A percentile compares a stretch with the other conserved stretches of the same genome.
Evolutionary conservation across 2,888 invertebrate genomes (phyloP).

Genomic region (Xanthorhoe designata): DNA sequence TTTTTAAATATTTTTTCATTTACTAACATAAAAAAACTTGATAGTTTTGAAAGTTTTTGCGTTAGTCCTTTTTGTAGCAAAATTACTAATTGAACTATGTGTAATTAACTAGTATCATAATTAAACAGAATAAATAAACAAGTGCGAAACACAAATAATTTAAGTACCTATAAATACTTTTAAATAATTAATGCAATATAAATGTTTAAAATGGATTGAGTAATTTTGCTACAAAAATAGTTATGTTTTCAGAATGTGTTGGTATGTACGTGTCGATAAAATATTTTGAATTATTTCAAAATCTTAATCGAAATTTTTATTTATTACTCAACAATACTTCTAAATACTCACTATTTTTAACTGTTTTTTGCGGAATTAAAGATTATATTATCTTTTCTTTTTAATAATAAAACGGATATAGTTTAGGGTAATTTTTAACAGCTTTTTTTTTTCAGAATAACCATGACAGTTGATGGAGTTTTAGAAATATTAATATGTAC

Average conservation of each 20-base stretch:
- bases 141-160: not conserved
- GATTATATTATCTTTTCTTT: too few species aligned
- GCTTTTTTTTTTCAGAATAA: too few species aligned
- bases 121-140: not conserved
- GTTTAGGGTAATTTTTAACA: conserved; percentile 6
- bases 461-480: too few species aligned
- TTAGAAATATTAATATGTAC: too few species aligned
- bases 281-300: conserved; percentile 23
- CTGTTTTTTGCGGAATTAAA: too few species aligned
- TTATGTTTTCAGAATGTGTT: conserved; percentile 30
- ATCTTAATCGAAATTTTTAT: not conserved
- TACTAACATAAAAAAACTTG: conserved; percentile 48
- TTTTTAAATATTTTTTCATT: conserved; percentile 59
- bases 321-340: conserved; percentile 15
- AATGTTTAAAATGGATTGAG: not conserved
- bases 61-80: conserved; percentile 21
- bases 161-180: not conserved
- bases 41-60: conserved; percentile 31
- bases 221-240: conserved; percentile 24
- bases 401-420: too few species aligned
- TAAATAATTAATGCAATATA: not conserved
- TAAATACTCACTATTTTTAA: conserved; percentile 6
- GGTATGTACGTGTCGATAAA: conserved; percentile 27
- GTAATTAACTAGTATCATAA: not conserved
- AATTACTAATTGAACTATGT: conserved; percentile 3